A percentile compares a stretch with the other conserved stretches of the same genome.
These are phyloP conservation scores for Hartigia nigra DNA, from an alignment of 2,888 invertebrate species.

Conservation along the genomic window DNA sequence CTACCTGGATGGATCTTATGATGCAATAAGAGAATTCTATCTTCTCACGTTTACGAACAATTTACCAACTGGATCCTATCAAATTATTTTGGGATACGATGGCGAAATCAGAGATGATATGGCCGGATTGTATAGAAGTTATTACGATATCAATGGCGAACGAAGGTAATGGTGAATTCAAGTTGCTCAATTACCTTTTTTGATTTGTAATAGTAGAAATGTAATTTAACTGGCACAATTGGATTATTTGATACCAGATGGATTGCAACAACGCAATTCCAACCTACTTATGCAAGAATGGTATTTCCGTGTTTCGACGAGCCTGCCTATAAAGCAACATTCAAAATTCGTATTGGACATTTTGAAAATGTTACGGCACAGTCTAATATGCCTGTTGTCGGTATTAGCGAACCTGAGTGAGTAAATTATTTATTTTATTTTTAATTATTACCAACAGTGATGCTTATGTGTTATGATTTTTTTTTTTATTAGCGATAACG, in stretches of 20 bases:
- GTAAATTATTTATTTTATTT: no score
- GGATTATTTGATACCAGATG: constrained; percentile 62
- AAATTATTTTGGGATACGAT: constrained; percentile 69
- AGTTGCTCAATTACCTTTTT: constrained; percentile 19
- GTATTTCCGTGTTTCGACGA: constrained; percentile 81
- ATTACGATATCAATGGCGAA: constrained; percentile 50
- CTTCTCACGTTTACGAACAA: constrained; percentile 45
- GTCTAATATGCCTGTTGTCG: constrained; percentile 1
- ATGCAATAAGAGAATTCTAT: no score
- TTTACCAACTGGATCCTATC: constrained; percentile 63
- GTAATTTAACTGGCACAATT: no score
- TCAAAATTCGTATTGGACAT: constrained; percentile 72
- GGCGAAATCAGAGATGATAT: constrained; percentile 70
- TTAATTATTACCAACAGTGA: no score
- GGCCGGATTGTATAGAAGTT: constrained; percentile 69
- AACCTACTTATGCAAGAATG: constrained; percentile 73
- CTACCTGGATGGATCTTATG: no score
- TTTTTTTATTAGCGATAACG: neutral
- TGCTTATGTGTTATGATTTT: no score
- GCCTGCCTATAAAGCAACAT: constrained; percentile 74
- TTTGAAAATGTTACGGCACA: constrained; percentile 48
- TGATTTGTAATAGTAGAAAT: no score
- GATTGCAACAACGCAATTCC: constrained; percentile 74
- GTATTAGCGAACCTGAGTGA: no score
- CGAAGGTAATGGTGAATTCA: constrained; percentile 37